Evolutionary conservation across 2,888 invertebrate species (phyloP), one percentile per base, ranked within the genome.

Genomic region (Cantharis lateralis): DNA sequence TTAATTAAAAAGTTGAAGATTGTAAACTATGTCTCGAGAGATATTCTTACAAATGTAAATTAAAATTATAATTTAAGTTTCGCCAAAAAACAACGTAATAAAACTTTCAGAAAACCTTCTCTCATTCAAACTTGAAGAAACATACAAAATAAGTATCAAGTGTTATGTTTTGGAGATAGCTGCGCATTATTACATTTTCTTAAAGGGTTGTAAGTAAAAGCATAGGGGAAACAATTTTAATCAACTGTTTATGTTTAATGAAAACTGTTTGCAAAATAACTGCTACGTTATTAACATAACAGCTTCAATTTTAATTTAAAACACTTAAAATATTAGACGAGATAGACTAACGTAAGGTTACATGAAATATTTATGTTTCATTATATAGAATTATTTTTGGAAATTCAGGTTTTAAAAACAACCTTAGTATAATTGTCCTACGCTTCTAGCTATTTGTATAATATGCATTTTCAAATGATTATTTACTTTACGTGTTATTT

Each of bases 41-140:
- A 66, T 66, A 20, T 66, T 66, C 64, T n/a, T 66, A 66, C 64
- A 66, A 66, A 66, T 66, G 64, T 66, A 66, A 20, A 66, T 66
- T 66, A 66, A 66, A 66, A 66, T 66, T 66, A 66, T 66, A 66
- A 66, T 66, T 66, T 66, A 66, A 66, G 64, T 66, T 66, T 20
- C n/a, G 24, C 18, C 64, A 18, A 66, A 66, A 66, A 66, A 66
- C 64, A 66, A 66, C 64, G 64, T 66, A 66, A 66, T 66, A 66
- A 66, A 66, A 66, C 64, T 66, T 66, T 66, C 64, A 66, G 24
- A 24, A 66, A 66, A 18, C 15, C 64, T 66, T 66, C 64, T 66
- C 18, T 66, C 64, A 66, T 18, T 20, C 63, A 66, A 66, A 66
- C 64, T 66, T 20, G 13, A 66, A 20, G n/a, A 66, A 66, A 66